Base-by-base conservation (phyloP, 2,113 vertebrate species). In the Cottus gobio region DNA sequence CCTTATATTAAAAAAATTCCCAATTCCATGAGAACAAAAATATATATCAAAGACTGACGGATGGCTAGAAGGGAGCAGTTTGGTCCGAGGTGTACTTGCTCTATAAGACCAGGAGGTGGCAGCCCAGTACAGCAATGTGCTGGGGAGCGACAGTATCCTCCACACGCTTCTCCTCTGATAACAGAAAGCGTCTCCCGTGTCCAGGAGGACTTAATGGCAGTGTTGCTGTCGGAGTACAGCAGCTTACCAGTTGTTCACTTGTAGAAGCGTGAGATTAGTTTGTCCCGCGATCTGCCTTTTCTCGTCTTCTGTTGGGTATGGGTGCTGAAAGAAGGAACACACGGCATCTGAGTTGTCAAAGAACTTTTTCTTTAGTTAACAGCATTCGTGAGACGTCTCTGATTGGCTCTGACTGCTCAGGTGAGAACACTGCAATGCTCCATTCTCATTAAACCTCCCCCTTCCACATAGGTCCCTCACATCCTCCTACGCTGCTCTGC, bases 171-270 rank as follows among this genome's bases (percentile, higher is more conserved):
- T 5, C 1, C 7, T 26, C 13, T 6, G 39, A 1, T 20, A 48
- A 68, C 11, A 64, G 18, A 7, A 77, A 46, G 37, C 22, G 34
- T 66, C 10, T 71, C 18, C 26, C 39, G 18, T 10, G 12, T 18
- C 61, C 48, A n/a, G 7, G 30, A 66, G 37, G 8, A 28, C 64
- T 20, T 30, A 0, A 48, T 28, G 3, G n/a, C 16, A 24, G 34
- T 24, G 2, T 44, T 44, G 12, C 15, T 9, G 16, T 15, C 4
- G 62, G n/a, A 28, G 16, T 11, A 36, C 30, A 81, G 18, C 42
- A 58, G 42, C 97, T 97, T 93, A 99, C 98, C 98, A 99, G 95
- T 99, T 99, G 95, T 99, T 99, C 87, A 99, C 98, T 95, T 99
- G 98, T 90, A 99, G 90, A 79, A 99, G 97, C 65, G 98, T 99